Base-by-base conservation (phyloP, 2,888 invertebrate species). In the Amiota mariae region DNA sequence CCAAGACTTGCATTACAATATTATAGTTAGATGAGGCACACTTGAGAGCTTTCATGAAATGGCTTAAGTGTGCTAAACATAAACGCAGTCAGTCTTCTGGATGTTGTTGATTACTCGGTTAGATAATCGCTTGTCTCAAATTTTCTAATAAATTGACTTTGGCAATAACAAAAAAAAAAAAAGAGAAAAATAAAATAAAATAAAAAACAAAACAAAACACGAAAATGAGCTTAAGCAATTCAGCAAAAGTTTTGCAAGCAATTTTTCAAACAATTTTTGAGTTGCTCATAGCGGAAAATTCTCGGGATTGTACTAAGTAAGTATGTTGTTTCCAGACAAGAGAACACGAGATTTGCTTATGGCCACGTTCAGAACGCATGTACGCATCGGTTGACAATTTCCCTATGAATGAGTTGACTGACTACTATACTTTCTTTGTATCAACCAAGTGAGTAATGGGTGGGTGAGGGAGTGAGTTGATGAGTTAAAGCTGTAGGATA, bases 121-220 rank as follows among this genome's bases (percentile, higher is more conserved):
- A 79, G 85, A 84, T 84, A 85, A 82, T 82, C 82, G 82, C 84
- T 85, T 85, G 82, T 82, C 78, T 72, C 81, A 75, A 59, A 85
- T 83, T 83, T 83, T 83, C 82, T 82, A 85, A 82, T 82, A 83
- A 83, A 83, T 85, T 85, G 85, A 82, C 84, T 85, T 81, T 84
- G 79, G 85, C 85, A 81, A 82, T 78, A 82, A 76, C 76, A 82
- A 80, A 82, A 85, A 6, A 15, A 20, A n/a, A 59, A 12, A 15
- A 20, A 12, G 15, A 36, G 9, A 12, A 13, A 20, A 47, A 47
- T 15, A 15, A 46, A 73, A 72, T 24, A 13, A 8, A 24, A 2
- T 59, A 24, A 46, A 56, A 36, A 56, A 46, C 10, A 56, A 54
- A 49, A n/a, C n/a, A n/a, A n/a, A n/a, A n/a, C n/a, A n/a, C 10